Evolutionary conservation across 2,113 vertebrate genomes (phyloP).

Genomic region (Psophia crepitans): DNA sequence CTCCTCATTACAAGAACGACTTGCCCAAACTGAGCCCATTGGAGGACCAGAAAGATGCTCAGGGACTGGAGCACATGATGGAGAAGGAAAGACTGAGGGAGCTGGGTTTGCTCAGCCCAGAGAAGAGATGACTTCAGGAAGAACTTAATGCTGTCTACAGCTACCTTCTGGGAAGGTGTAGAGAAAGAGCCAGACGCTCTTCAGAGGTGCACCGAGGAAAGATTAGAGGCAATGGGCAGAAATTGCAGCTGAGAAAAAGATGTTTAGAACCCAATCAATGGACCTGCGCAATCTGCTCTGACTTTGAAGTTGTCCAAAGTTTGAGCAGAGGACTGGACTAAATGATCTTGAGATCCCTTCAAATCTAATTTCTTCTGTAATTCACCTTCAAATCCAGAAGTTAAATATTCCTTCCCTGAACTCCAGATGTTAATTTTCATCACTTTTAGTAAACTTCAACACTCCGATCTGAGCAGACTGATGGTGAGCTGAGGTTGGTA

Average conservation of each 20-base stretch:
- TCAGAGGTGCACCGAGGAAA: not conserved
- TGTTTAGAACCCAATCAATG: not conserved
- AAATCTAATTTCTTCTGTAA: not conserved
- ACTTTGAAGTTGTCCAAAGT: not conserved
- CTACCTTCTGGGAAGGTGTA: not conserved
- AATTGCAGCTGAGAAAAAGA: not conserved
- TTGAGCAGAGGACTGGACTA: not conserved
- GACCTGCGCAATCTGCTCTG: not conserved
- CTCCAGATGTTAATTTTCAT: not conserved
- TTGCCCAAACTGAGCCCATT: not conserved
- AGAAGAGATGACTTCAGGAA: not conserved
- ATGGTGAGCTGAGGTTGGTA: not conserved
- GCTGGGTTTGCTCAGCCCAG: not conserved
- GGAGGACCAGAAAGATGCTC: not conserved
- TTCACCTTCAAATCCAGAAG: not conserved
- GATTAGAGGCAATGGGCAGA: not conserved
- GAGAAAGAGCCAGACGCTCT: not conserved
- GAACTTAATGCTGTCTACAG: not conserved
- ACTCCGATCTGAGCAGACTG: not conserved
- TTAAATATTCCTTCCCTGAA: not conserved
- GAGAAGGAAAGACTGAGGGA: not conserved
- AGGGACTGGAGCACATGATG: not conserved
- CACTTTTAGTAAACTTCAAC: not conserved
- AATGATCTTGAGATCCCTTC: not conserved
- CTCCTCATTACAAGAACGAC: not conserved